Evolutionary conservation across 2,888 invertebrate species (phyloP).

Genomic region (Creontiades dilutus): DNA sequence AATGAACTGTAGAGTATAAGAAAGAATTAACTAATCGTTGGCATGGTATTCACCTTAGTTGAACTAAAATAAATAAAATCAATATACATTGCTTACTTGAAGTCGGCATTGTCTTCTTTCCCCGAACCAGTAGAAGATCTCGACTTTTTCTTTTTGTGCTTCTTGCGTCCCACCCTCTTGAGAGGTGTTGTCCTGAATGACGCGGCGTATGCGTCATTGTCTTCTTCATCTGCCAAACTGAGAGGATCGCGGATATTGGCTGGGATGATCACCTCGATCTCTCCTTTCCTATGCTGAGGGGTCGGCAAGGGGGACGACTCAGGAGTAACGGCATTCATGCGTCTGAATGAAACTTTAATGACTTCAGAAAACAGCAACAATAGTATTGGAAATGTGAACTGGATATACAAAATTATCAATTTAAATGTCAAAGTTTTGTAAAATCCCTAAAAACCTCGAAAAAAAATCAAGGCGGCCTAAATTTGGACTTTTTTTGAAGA

Average conservation of each 20-base stretch:
- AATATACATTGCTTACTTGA: slow-evolving; percentile 63
- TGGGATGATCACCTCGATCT: slow-evolving; percentile 94
- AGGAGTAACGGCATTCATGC: slow-evolving; percentile 94
- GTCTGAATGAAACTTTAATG: slow-evolving; percentile 79
- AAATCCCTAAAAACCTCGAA: too few relatives aligned
- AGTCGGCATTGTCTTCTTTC: slow-evolving; percentile 64
- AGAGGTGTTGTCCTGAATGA: slow-evolving; percentile 80
- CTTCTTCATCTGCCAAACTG: slow-evolving; percentile 86
- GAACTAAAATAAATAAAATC: too few relatives aligned
- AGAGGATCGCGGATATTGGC: slow-evolving; percentile 95
- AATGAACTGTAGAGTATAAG: too few relatives aligned
- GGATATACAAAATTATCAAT: too few relatives aligned
- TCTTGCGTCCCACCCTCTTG: slow-evolving; percentile 82
- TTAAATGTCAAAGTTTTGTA: too few relatives aligned
- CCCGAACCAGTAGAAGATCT: slow-evolving; percentile 65
- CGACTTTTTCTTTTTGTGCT: slow-evolving; percentile 81
- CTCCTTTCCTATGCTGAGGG: slow-evolving; percentile 88
- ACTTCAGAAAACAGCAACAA: slow-evolving; percentile 74
- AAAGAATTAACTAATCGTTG: too few relatives aligned
- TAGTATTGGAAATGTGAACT: too few relatives aligned
- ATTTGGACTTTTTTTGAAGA: too few relatives aligned
- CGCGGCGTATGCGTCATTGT: slow-evolving; percentile 89
- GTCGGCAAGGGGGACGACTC: slow-evolving; percentile 94
- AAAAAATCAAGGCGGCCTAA: too few relatives aligned
- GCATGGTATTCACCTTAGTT: too few relatives aligned